A percentile compares a stretch with the other conserved stretches of the same genome.
Evolutionary conservation across 64 coral and sea anemone genomes (phyloP).

Genomic region (Astreopora myriophthalma): DNA sequence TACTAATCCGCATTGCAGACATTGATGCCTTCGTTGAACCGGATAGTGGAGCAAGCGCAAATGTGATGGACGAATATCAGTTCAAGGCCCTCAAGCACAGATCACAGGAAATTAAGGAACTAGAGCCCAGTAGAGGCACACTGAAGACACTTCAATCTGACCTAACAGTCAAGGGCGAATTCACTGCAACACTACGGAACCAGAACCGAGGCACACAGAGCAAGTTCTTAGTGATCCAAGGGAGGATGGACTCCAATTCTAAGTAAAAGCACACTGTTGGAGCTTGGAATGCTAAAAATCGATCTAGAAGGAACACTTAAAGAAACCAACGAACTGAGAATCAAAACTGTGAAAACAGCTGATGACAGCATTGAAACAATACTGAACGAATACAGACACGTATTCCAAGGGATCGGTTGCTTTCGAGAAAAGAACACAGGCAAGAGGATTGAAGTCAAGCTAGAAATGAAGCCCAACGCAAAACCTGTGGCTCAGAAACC

Average conservation of each 20-base stretch:
- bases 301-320: constrained; percentile 72
- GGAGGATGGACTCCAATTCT: constrained; percentile 73
- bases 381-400: constrained; percentile 1
- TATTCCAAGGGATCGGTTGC: constrained; percentile 65
- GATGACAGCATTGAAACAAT: background rate
- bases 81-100: constrained; percentile 77
- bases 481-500: constrained; percentile 58
- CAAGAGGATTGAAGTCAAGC: constrained; percentile 58
- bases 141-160: constrained; percentile 53
- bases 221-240: constrained; percentile 68
- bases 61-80: constrained; percentile 89
- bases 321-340: constrained; percentile 61
- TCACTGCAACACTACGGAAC: constrained; percentile 32
- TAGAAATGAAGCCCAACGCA: constrained; percentile 60
- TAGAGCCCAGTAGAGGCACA: background rate
- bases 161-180: constrained; percentile 64
- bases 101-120: constrained; percentile 65
- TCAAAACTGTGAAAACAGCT: constrained; percentile 1
- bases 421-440: constrained; percentile 51
- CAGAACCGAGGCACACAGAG: constrained; percentile 41
- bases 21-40: constrained; percentile 63
- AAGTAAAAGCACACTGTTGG: constrained; percentile 62
- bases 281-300: constrained; percentile 76
- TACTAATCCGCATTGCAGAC: constrained; percentile 54
- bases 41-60: constrained; percentile 65